Base-by-base conservation (phyloP, 2,888 invertebrate genomes). In the Pterostichus madidus region DNA sequence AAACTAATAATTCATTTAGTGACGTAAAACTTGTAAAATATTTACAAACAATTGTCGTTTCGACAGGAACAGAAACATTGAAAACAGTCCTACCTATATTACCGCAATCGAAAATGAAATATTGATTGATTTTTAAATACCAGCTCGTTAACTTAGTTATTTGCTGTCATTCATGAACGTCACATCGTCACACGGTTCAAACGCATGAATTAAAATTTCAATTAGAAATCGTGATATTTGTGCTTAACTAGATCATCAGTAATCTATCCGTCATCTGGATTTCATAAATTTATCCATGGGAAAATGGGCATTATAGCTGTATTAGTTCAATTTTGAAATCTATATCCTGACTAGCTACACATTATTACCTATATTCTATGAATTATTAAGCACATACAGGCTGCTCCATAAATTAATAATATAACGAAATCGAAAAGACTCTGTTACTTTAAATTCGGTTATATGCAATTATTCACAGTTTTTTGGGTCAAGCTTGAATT, bases 231-330 rank as follows among this genome's bases (percentile, higher is more conserved):
- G 44, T 39, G 68, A 71, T 71, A 71, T 71, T 46, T 44, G 68
- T 11, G 44, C 31, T 71, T 71, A 71, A 71, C 68, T 71, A 71
- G 68, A 71, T 71, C 17, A 71, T 17, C 68, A 11, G 5, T 71
- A 71, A 71, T 71, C 68, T 71, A 71, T 71, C 39, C 68, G 68
- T 71, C 68, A 71, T 71, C 56, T 71, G 68, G 68, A 71, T 44
- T 71, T 71, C 17, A 56, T 11, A 56, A 56, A 52, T 52, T 17
- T 24, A 15, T 17, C 56, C 6, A 49, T 13, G 49, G 49, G 15
- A 56, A 52, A 17, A 56, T 6, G 17, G 56, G 17, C 17, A 39
- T 56, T 56, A 56, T 56, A 17, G 13, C 2, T 13, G 4, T 13
- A 56, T 56, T 56, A 56, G 13, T 17, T 56, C 31, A 13, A 13